phyloP scores from a whole-genome alignment of 2,888 invertebrate genomes.

The Himalopsyche tibetana region DNA sequence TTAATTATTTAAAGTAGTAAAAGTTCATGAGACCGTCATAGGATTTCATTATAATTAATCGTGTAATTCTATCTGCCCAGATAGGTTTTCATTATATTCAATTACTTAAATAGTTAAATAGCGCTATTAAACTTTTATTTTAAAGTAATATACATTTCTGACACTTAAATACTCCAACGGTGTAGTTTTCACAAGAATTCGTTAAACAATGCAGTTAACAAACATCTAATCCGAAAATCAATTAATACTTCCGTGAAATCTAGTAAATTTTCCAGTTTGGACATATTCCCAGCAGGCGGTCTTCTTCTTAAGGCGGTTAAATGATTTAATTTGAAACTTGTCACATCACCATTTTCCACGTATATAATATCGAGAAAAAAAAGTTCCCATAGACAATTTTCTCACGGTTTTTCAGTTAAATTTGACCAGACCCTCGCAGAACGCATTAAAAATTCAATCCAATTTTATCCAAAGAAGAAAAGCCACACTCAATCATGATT shows the following conservation, averaged over 20 bases:
- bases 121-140: too few relatives aligned
- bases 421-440: constrained; percentile 39
- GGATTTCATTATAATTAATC: too few relatives aligned
- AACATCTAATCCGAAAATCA: not conserved
- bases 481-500: constrained; percentile 44
- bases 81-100: too few relatives aligned
- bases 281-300: constrained; percentile 7
- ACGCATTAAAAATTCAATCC: constrained; percentile 51
- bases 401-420: constrained; percentile 43
- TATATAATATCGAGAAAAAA: not conserved
- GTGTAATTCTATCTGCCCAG: too few relatives aligned
- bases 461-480: constrained; percentile 47
- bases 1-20: too few relatives aligned
- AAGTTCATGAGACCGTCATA: too few relatives aligned
- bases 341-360: constrained; percentile 17
- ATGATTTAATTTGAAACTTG: not conserved
- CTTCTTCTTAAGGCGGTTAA: not conserved
- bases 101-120: too few relatives aligned
- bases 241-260: not conserved
- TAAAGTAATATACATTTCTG: too few relatives aligned
- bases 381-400: constrained; percentile 45
- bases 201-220: too few relatives aligned
- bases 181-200: too few relatives aligned
- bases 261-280: not conserved
- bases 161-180: too few relatives aligned